Conservation (phyloP, 2,113 vertebrate species). For the Tetrax tetrax region DNA sequence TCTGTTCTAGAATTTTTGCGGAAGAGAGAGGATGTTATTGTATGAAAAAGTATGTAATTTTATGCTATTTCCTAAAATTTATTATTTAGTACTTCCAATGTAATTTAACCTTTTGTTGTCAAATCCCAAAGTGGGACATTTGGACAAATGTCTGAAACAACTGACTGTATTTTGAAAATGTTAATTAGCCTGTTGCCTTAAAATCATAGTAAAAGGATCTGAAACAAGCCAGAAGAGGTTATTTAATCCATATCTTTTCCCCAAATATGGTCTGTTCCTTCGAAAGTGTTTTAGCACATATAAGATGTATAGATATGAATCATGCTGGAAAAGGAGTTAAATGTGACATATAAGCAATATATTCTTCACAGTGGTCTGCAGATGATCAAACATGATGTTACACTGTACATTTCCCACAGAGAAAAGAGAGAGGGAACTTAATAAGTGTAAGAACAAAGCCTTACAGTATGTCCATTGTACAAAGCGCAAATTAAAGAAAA, state of each 20-base stretch:
- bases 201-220: not conserved
- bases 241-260: not conserved
- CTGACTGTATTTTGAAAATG: not conserved
- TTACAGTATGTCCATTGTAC: not conserved
- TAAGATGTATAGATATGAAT: not conserved
- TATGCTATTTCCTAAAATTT: not conserved
- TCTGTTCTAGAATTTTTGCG: not conserved
- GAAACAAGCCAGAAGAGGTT: not conserved
- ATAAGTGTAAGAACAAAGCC: not conserved
- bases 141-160: not conserved
- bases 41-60: not conserved
- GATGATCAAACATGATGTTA: not conserved
- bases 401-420: not conserved
- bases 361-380: not conserved
- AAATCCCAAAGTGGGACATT: not conserved
- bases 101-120: not conserved
- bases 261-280: not conserved
- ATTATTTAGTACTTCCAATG: not conserved
- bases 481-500: not conserved
- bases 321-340: not conserved
- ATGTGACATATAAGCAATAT: not conserved
- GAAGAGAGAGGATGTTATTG: not conserved
- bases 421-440: not conserved
- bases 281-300: not conserved
- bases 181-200: not conserved